Evolutionary conservation across 2,797 vertebrate genomes (phyloP).

Genomic region (Paguma larvata): DNA sequence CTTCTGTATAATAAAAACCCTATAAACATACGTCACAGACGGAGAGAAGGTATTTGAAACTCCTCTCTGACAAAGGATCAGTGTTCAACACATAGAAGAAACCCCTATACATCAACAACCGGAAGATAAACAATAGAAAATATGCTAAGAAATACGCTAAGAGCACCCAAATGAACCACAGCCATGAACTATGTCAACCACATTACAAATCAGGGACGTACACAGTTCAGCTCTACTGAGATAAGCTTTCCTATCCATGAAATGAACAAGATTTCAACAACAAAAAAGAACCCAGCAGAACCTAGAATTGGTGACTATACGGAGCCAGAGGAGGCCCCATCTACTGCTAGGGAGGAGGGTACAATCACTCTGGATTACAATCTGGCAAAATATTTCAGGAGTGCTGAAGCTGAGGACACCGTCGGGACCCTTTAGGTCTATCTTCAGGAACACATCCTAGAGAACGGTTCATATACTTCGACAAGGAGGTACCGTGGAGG

Average conservation of each 20-base stretch:
- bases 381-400: rapidly evolving
- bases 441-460: not conserved
- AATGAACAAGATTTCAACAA: not conserved
- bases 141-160: not conserved
- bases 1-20: not conserved
- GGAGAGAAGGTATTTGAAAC: not conserved
- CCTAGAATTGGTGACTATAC: not conserved
- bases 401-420: not conserved
- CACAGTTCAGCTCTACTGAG: not conserved
- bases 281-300: not conserved
- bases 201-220: not conserved
- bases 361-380: not conserved
- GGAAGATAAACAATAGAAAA: not conserved
- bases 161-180: not conserved
- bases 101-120: not conserved
- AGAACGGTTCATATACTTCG: not conserved
- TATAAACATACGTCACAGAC: not conserved
- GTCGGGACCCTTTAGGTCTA: not conserved
- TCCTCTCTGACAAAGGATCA: not conserved
- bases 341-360: not conserved
- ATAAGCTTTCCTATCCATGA: not conserved
- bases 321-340: not conserved
- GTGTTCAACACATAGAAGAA: not conserved
- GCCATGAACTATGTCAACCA: not conserved
- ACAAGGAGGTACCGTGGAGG: not conserved